phyloP scores from a whole-genome alignment of 2,797 vertebrate genomes.

The Tapera naevia region DNA sequence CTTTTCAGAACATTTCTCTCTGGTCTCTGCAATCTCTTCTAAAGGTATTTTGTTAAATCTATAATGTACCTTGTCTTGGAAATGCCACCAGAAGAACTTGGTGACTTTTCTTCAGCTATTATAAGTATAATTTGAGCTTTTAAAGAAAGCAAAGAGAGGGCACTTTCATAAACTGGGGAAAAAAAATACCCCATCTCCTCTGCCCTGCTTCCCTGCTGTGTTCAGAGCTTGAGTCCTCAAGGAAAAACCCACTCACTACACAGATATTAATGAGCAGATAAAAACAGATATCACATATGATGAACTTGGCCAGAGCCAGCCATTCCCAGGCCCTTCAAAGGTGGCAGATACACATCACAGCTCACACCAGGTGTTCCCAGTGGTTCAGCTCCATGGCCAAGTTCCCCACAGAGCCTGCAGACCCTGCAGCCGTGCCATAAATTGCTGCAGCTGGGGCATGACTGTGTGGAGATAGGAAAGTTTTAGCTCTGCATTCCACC shows the following conservation, averaged over 20 bases:
- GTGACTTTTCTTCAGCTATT: background rate
- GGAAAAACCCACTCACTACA: background rate
- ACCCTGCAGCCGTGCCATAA: too few relatives aligned
- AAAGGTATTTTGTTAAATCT: background rate
- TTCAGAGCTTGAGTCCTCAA: background rate
- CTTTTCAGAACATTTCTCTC: background rate
- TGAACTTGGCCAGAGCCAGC: background rate
- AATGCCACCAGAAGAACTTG: background rate
- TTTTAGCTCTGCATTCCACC: too few relatives aligned
- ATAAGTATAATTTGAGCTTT: background rate
- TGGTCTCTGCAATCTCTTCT: background rate
- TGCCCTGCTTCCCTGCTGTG: background rate
- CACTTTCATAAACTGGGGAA: background rate
- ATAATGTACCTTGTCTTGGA: fast-evolving
- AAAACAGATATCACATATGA: background rate
- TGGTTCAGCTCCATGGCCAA: too few relatives aligned
- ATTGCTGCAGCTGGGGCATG: too few relatives aligned
- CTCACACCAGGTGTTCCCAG: background rate
- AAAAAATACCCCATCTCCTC: background rate
- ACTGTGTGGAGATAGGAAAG: too few relatives aligned
- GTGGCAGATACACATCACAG: background rate
- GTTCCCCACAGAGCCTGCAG: too few relatives aligned
- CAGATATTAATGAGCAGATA: background rate
- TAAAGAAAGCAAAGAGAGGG: background rate
- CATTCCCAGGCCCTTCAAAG: fast-evolving